phyloP scores from a whole-genome alignment of 1,140 invertebrate genomes.

The Musca vetustissima region DNA sequence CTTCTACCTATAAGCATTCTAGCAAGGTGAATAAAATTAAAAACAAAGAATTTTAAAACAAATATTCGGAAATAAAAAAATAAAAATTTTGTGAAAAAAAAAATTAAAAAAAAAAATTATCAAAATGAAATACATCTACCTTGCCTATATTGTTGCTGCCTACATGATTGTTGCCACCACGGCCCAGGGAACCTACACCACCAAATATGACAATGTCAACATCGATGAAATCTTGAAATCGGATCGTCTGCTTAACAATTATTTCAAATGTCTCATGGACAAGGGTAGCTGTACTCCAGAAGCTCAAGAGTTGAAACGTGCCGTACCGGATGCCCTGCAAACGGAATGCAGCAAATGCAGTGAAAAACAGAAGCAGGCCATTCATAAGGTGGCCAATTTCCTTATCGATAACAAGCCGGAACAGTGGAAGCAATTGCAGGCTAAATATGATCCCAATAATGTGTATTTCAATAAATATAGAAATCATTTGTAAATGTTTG shows the following conservation, averaged over 20 bases:
- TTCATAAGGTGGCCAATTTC: slow-evolving; percentile 59
- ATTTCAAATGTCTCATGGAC: slow-evolving; percentile 68
- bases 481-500: slow-evolving; percentile 27
- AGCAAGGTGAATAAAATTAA: too few relatives aligned
- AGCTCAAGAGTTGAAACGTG: slow-evolving; percentile 66
- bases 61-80: too few relatives aligned
- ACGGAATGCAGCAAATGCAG: slow-evolving; percentile 65
- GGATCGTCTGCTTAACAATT: slow-evolving; percentile 67
- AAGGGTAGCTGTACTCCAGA: slow-evolving; percentile 69
- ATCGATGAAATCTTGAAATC: slow-evolving; percentile 67
- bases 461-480: slow-evolving; percentile 57
- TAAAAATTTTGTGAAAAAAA: slow-evolving; percentile 61
- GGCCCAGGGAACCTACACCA: too few relatives aligned
- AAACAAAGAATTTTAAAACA: slow-evolving; percentile 35
- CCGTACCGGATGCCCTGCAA: slow-evolving; percentile 63
- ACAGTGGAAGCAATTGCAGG: slow-evolving; percentile 60
- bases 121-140: too few relatives aligned
- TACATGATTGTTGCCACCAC: slow-evolving; percentile 40
- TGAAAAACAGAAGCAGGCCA: slow-evolving; percentile 59
- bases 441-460: slow-evolving; percentile 64
- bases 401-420: slow-evolving; percentile 59
- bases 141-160: slow-evolving; percentile 31
- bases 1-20: too few relatives aligned
- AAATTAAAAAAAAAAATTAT: slow-evolving; percentile 40
- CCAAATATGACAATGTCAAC: slow-evolving; percentile 72